Evolutionary conservation across 2,113 vertebrate species (phyloP).

Genomic region (Nannobrachium achirus): DNA sequence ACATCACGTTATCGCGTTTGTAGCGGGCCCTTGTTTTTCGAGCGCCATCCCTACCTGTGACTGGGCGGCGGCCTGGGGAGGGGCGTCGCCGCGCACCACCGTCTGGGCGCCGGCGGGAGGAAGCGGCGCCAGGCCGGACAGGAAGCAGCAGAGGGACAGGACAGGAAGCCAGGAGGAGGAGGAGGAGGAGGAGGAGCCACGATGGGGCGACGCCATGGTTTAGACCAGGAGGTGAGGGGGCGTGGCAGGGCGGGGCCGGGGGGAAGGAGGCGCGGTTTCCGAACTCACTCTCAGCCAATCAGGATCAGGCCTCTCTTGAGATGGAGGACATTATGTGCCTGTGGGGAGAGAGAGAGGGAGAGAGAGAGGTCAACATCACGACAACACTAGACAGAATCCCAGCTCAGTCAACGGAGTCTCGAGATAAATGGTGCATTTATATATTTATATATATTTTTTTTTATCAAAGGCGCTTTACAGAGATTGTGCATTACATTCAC

Average conservation of each 20-base stretch:
- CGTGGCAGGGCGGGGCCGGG: slow-evolving; percentile 36
- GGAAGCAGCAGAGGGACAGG: slow-evolving; percentile 88
- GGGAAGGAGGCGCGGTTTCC: slow-evolving; percentile 64
- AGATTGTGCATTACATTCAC: no score
- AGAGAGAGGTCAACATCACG: slow-evolving; percentile 13
- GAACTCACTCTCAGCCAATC: slow-evolving; percentile 56
- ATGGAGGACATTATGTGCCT: slow-evolving; percentile 65
- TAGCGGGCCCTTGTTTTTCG: no score
- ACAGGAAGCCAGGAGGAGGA: slow-evolving; percentile 83
- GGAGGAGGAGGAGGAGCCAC: no score
- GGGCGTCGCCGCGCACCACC: slow-evolving; percentile 78
- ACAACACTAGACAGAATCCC: neutral
- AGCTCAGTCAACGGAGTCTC: no score
- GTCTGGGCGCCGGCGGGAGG: slow-evolving; percentile 59
- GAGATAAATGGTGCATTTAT: no score
- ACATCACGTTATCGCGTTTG: no score
- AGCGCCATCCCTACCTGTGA: no score
- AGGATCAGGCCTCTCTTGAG: slow-evolving; percentile 76
- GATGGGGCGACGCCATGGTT: slow-evolving; percentile 82
- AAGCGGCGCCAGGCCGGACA: slow-evolving; percentile 76
- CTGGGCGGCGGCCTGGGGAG: slow-evolving; percentile 72
- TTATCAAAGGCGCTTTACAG: no score
- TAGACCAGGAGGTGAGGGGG: slow-evolving; percentile 55
- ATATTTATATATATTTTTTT: no score
- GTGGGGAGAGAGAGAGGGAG: slow-evolving; percentile 10